A percentile compares a stretch with the other conserved stretches of the same genome.
Conservation (phyloP, 1,140 invertebrate species). For the Aphis craccivora region DNA sequence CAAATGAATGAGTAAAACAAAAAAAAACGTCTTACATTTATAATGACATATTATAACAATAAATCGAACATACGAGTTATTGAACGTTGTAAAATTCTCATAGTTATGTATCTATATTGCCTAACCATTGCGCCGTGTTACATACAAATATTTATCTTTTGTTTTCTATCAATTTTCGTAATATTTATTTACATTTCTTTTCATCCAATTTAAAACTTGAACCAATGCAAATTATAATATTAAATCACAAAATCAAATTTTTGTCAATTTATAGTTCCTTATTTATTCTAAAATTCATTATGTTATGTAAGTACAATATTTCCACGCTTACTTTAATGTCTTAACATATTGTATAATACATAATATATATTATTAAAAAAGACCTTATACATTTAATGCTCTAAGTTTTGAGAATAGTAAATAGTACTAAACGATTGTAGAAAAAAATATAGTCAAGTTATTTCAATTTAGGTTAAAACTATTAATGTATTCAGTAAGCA, state of each 20-base stretch:
- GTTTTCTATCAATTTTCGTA: background rate
- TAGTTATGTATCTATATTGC: background rate
- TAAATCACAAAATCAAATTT: background rate
- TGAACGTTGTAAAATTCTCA: background rate
- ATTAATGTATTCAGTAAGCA: background rate
- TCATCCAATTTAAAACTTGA: background rate
- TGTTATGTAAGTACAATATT: background rate
- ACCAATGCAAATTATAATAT: background rate
- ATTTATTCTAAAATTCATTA: background rate
- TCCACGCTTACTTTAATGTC: background rate
- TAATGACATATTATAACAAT: background rate
- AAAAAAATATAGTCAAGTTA: background rate
- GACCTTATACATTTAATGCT: background rate
- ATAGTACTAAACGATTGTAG: background rate
- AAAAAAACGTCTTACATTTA: background rate
- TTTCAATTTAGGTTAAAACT: background rate
- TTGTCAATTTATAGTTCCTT: background rate
- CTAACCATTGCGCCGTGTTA: background rate
- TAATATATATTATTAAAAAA: background rate
- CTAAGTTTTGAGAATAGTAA: background rate
- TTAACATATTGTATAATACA: too few species aligned
- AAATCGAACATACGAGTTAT: background rate
- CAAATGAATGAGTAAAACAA: too few species aligned
- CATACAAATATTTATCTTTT: background rate
- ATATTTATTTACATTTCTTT: background rate